phyloP scores from a whole-genome alignment of 2,113 vertebrate species.

The Phoxinus phoxinus region DNA sequence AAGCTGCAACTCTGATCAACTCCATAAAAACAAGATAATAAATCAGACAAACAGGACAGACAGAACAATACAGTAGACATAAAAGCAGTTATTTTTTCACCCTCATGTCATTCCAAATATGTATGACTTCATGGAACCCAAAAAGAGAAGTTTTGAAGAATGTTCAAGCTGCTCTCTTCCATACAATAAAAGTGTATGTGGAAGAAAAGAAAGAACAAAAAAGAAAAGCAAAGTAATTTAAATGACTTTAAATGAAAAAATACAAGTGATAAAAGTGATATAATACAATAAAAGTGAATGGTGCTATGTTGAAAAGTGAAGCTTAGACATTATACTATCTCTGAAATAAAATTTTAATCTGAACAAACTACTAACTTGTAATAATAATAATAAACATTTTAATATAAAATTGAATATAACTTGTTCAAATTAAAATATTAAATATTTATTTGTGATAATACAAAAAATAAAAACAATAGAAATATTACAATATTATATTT shows the following conservation, averaged over 20 bases:
- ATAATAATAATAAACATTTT: not conserved
- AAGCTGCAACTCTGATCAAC: not conserved
- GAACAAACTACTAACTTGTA: not conserved
- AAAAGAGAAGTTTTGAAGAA: not conserved
- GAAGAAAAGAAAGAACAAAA: not conserved
- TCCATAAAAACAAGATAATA: not conserved
- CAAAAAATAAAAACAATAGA: not conserved
- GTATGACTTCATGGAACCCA: not conserved
- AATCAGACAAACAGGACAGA: not conserved
- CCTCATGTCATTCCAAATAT: not conserved
- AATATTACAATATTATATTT: not conserved
- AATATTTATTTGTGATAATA: no score
- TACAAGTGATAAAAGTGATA: no score
- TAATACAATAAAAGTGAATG: no score
- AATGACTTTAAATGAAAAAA: no score
- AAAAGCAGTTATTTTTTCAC: not conserved
- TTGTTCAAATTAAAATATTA: no score
- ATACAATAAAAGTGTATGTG: not conserved
- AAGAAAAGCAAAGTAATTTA: not conserved
- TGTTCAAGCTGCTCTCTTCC: slow-evolving; percentile 5
- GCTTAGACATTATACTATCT: not conserved
- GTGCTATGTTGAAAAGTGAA: not conserved
- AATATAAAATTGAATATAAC: not conserved
- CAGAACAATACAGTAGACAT: not conserved
- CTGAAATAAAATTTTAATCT: not conserved